phyloP scores from a whole-genome alignment of 2,113 vertebrate species.

The Pheucticus melanocephalus region DNA sequence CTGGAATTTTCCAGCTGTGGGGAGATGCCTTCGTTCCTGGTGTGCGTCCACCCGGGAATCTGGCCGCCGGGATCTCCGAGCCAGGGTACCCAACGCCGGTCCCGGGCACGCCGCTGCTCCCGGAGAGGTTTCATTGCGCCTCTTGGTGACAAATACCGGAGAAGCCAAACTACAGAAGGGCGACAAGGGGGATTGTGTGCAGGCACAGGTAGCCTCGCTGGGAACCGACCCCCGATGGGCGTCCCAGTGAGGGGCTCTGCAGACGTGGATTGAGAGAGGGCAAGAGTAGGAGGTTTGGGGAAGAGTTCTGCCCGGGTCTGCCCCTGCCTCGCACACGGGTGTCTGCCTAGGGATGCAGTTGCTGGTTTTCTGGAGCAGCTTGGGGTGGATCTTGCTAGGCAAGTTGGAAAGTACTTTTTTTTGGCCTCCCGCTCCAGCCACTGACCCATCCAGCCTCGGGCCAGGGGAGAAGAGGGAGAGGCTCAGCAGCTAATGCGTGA shows the following conservation, averaged over 20 bases:
- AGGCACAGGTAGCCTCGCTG: not conserved
- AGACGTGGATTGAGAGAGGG: not conserved
- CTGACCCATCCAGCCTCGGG: not conserved
- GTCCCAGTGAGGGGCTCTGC: not conserved
- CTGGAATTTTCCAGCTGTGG: constrained; percentile 8
- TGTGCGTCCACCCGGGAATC: not conserved
- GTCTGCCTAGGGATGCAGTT: not conserved
- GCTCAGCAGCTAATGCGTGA: not conserved
- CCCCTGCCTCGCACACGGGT: not conserved
- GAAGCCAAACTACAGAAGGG: not conserved
- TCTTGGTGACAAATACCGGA: not conserved
- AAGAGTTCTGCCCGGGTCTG: not conserved
- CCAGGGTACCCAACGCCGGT: not conserved
- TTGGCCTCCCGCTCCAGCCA: not conserved
- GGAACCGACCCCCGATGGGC: not conserved
- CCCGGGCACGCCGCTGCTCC: not conserved
- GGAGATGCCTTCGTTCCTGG: not conserved
- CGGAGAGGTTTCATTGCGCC: not conserved
- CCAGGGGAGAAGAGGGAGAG: not conserved
- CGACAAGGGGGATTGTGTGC: not conserved
- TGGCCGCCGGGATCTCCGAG: not conserved
- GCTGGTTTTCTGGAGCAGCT: not conserved
- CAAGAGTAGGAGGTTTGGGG: not conserved
- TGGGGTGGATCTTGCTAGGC: not conserved
- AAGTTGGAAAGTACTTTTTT: not conserved